Evolutionary conservation across 30 jellyfish, hydroid and myxozoan genomes (phyloP), one percentile per base, ranked within the genome.

Genomic region (Hydra vulgaris): DNA sequence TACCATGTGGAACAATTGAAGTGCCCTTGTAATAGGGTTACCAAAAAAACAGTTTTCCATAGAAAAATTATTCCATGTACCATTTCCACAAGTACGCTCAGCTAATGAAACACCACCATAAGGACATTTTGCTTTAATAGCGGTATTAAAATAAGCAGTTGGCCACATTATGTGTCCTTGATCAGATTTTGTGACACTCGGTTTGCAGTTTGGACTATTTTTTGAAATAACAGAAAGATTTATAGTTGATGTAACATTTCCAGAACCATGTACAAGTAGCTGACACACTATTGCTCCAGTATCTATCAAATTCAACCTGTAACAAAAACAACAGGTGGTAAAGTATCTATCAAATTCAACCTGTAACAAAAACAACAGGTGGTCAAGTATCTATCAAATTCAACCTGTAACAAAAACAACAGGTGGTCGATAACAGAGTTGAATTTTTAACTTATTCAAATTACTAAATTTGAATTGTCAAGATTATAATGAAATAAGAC

Each of bases 131-230:
- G 74, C 17, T 17, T 25, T 25, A 17, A 85, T 91, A 17, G 74
- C 21, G 3, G 92, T 91, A 27, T 91, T 91, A 76, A 54, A 54
- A 16, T 77, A 84, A 0, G 92, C 76, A 52, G 83, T 88, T 4
- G 84, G 96, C 96, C 96, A 88, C 15, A 79, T 66, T 71, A 88
- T 54, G 7, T 15, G 75, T 26, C 96, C 96, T 82, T 27, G 27
- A 16, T 78, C 85, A 8, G 85, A 22, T 19, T 15, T 55, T 53
- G 85, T 78, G 81, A 66, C 0, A 78, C 69, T 25, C 0, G 85
- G 22, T 52, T 23, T 21, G 53, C 77, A 75, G 3, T 0, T 27
- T 78, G 79, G 77, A 15, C 21, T 61, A 21, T 54, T 24, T 25
- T 25, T 12, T 7, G 76, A 70, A 17, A 25, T 25, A 75, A 75